Base-by-base conservation (phyloP, 2,113 vertebrate genomes). In the Bufo bufo region DNA sequence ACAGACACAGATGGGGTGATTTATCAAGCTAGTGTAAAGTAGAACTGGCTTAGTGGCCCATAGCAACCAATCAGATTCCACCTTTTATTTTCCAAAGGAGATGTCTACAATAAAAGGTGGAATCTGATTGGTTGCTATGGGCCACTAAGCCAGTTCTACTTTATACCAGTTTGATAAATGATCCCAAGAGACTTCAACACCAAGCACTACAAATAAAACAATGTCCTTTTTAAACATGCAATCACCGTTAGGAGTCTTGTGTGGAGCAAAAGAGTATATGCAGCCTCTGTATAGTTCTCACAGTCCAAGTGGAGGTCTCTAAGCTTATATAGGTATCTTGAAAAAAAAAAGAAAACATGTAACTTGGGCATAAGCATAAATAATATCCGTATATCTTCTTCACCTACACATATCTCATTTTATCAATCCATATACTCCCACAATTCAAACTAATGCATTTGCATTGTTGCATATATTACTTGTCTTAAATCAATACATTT, bases 211-310 rank as follows among this genome's bases (percentile, higher is more conserved):
- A 52, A 52, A 33, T 33, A 33, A 33, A 33, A 33, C 33, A 33
- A 52, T 52, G 7, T 58, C 59, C n/a, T n/a, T n/a, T 65, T 23
- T 9, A 8, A 9, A 11, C n/a, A 33, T 23, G 14, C 9, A 23
- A 33, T 89, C 90, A 99, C 98, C 97, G 99, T 99, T 89, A 99
- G 95, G 89, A 99, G 96, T 90, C 96, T 97, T 0, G 97, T 98
- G 72, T 99, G 98, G 17, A 99, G 97, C 7, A 99, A 94, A 58
- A 99, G 95, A 0, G 97, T 97, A 66, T 99, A 99, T 0, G 98
- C 97, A 0, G 98, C 98, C 91, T 99, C 98, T 0, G 98, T 99
- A 94, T 97, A 99, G 92, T 99, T 99, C 90, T 99, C 98, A 79
- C 96, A 96, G 86, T 99, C 98, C 93, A 99, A 92, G 92, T 99